Conservation (phyloP, 2,797 vertebrate genomes). For the Ceryle rudis region DNA sequence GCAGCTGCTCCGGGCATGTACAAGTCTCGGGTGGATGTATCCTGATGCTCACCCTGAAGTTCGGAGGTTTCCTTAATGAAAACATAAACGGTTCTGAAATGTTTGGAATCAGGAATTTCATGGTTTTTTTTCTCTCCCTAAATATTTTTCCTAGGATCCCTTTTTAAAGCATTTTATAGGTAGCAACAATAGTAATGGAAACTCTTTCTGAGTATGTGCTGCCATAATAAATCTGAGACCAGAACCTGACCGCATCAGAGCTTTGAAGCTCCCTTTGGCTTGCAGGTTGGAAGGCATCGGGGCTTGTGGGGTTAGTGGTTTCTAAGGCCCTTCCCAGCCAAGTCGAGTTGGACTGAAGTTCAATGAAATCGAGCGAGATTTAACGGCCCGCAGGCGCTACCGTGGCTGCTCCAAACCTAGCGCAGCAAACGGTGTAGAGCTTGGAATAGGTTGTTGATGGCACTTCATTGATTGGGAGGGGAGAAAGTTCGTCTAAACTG, state of each 20-base stretch:
- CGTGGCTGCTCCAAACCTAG: not conserved
- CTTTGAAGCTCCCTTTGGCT: not conserved
- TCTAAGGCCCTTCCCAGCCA: not conserved
- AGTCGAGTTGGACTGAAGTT: not conserved
- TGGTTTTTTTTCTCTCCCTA: not conserved
- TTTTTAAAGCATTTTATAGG: not conserved
- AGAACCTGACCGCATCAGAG: not conserved
- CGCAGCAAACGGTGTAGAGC: not conserved
- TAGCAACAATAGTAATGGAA: not conserved
- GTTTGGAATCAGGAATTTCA: rapidly evolving
- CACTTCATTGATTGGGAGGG: not conserved
- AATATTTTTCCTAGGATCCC: not conserved
- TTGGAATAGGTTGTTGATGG: not conserved
- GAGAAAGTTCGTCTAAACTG: not conserved
- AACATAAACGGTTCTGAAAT: not conserved
- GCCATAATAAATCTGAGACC: not conserved
- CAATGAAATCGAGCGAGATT: not conserved
- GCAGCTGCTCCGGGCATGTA: not conserved
- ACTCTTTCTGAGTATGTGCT: not conserved
- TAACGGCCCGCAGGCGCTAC: not conserved
- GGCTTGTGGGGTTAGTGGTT: not conserved
- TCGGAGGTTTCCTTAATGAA: not conserved
- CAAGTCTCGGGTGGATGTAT: not conserved
- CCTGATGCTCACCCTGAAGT: not conserved
- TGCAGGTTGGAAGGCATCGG: not conserved